Evolutionary conservation across 2,113 vertebrate genomes (phyloP), one percentile per base, ranked within the genome.

Genomic region (Gadus chalcogrammus): DNA sequence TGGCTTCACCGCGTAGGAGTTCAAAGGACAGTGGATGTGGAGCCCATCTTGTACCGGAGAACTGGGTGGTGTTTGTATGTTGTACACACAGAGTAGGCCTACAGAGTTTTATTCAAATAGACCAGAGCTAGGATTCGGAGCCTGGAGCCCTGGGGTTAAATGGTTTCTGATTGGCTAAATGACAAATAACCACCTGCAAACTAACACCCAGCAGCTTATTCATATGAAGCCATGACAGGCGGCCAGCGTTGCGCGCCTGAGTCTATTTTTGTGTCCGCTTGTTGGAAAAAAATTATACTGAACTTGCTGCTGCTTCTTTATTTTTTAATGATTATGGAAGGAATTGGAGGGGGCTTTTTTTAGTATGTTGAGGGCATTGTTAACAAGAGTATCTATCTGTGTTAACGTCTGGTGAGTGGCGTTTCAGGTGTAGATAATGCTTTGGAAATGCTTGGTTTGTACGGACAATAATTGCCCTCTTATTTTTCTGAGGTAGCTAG

Each of bases 131-230:
- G 9, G 17, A n/a, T 55, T 63, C 6, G 31, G 18, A 42, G 64
- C 3, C 8, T 9, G 31, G 9, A 48, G 27, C 68, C 22, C 35
- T n/a, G 27, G 13, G 22, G 64, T 69, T 38, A 61, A 61, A 58
- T 58, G 64, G 71, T 58, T 31, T 38, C 27, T 68, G 22, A 31
- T 20, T 62, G 64, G 60, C 68, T 76, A 15, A 59, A 18, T 69
- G 38, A 63, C 62, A 70, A 65, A 65, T 18, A 65, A 20, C 63
- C 64, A 42, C 24, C 13, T 15, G 24, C 48, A 28, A 65, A 65
- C 20, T 16, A 12, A 42, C 24, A 35, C 61, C 52, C 27, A 3
- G 16, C 48, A 64, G 61, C 15, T n/a, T n/a, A 65, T 28, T 31
- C 52, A 59, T 65, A 60, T 65, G 11, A 65, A 7, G 9, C 52